Evolutionary conservation across 2,113 vertebrate species (phyloP), one percentile per base, ranked within the genome.

Genomic region (Eulemur macaco): DNA sequence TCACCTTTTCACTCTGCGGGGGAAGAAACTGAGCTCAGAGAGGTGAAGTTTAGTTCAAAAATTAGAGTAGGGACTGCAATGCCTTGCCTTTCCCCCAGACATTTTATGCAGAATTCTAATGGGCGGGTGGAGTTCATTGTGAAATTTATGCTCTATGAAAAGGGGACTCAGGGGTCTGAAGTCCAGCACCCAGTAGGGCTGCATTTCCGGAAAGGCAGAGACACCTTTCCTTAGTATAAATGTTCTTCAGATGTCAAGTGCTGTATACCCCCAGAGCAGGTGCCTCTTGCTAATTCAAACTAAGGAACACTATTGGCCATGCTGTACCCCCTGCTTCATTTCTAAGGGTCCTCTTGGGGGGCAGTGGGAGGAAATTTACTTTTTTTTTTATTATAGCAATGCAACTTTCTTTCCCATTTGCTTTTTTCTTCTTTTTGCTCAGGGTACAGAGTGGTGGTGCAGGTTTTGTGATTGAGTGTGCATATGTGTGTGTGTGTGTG

Each of bases 361-460:
- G 29, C 9, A 21, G 3, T 8, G 47, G 29, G 37, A 17, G 78
- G 37, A 20, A 66, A 27, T 52, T 84, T 47, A 29, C 50, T 45
- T 82, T 81, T 66, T 66, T 69, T 66, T 95, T 95, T 96, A 23
- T 82, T 85, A 96, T 73, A 98, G 74, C 56, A 94, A 5, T 87
- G n/a, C 63, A 92, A 78, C 83, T 80, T 95, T 74, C 78, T 21
- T 90, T 81, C 69, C 45, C 73, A 73, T 94, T 94, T 94, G 25
- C 7, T 20, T 47, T 27, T 94, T 93, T 85, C 86, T 74, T 63
- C 29, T 29, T 69, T 13, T 25, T 39, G 58, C n/a, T 89, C 14
- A 17, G 29, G 82, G 45, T 58, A 74, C 7, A 83, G 50, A 95
- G 91, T 39, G 20, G 63, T 87, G 37, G 37, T 66, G 1, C 15